These are phyloP conservation scores for Bradynema listronoti DNA, from an alignment of 1,140 invertebrate genomes.

Conservation along the genomic window DNA sequence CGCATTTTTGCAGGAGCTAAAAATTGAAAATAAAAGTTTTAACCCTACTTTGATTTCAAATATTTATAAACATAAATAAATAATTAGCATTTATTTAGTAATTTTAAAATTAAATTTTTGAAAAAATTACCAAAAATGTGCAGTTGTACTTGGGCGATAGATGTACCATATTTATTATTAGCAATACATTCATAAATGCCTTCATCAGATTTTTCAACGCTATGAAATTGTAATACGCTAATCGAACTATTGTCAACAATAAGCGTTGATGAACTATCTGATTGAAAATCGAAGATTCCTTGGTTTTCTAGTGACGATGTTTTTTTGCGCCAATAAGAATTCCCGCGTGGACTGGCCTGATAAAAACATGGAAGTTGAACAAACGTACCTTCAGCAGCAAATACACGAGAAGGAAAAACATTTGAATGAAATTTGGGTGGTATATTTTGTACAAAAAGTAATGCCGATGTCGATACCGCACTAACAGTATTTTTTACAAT, in stretches of 20 bases:
- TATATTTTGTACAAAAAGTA: slow-evolving; percentile 21
- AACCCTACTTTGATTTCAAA: no score
- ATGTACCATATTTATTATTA: slow-evolving; percentile 8
- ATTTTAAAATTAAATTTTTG: not conserved
- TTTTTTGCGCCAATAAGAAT: slow-evolving; percentile 16
- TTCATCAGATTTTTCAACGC: no score
- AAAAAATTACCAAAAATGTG: not conserved
- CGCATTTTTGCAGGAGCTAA: not conserved
- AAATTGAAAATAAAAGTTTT: no score
- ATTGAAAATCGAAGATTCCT: slow-evolving; percentile 14
- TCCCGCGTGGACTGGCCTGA: slow-evolving; percentile 27
- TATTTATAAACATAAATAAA: not conserved
- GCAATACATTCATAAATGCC: slow-evolving; percentile 38
- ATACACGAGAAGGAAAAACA: slow-evolving; percentile 34
- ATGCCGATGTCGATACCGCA: slow-evolving; percentile 26
- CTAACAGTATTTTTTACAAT: slow-evolving; percentile 36
- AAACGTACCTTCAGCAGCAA: slow-evolving; percentile 33
- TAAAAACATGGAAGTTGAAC: slow-evolving; percentile 35
- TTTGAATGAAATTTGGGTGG: slow-evolving; percentile 39
- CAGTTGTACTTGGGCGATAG: no score
- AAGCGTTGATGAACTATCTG: slow-evolving; percentile 19
- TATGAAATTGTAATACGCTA: slow-evolving; percentile 3
- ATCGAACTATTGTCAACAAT: not conserved
- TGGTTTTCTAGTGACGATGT: not conserved
- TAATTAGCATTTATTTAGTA: not conserved